Evolutionary conservation across 2,113 vertebrate genomes (phyloP).

Genomic region (Pygoscelis antarcticus): DNA sequence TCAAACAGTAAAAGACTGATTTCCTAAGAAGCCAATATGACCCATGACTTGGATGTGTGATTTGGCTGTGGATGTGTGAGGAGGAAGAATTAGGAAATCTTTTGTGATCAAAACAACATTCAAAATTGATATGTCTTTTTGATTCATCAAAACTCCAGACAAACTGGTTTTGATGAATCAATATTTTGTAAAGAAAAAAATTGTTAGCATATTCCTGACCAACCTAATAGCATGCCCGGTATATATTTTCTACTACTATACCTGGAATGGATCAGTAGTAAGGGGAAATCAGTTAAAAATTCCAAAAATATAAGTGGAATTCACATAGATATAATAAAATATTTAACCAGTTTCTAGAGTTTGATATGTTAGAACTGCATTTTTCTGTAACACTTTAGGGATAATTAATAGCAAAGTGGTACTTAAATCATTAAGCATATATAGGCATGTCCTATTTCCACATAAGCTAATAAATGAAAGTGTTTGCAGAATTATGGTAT

Average conservation of each 20-base stretch:
- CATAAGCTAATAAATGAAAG: neutral
- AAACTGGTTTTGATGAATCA: neutral
- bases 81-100: neutral
- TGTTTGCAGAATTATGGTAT: neutral
- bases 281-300: neutral
- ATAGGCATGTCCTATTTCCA: neutral
- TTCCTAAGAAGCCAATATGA: neutral
- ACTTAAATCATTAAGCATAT: neutral
- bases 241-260: neutral
- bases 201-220: neutral
- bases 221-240: neutral
- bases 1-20: neutral
- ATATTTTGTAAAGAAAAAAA: neutral
- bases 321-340: neutral
- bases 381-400: neutral
- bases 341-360: neutral
- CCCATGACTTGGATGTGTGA: neutral
- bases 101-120: neutral
- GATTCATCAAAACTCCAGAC: neutral
- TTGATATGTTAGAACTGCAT: neutral
- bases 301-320: neutral
- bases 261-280: neutral
- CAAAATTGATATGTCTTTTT: neutral
- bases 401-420: neutral
- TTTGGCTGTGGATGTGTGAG: neutral